Evolutionary conservation across 2,888 invertebrate genomes (phyloP).

Genomic region (Pyrocoelia pectoralis): DNA sequence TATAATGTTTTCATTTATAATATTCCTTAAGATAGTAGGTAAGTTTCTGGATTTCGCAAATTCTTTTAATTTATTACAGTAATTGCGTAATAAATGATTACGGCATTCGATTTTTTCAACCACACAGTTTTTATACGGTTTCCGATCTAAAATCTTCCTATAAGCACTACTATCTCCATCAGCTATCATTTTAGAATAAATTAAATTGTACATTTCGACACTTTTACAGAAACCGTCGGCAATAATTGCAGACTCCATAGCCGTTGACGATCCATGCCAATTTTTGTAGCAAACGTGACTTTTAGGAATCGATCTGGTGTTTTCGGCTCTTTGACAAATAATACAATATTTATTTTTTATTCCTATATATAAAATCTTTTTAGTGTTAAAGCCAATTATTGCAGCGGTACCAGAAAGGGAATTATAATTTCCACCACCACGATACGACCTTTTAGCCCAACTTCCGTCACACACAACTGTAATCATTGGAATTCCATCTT

Average conservation of each 20-base stretch:
- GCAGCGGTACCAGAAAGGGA: background rate
- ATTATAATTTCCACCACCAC: conserved; percentile 1
- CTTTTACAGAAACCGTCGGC: conserved; percentile 23
- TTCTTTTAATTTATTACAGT: conserved; percentile 11
- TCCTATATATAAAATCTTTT: background rate
- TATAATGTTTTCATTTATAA: background rate
- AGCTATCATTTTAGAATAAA: conserved; percentile 1
- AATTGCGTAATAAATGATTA: conserved; percentile 5
- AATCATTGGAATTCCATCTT: background rate
- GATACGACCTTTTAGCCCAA: background rate
- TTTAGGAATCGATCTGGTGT: background rate
- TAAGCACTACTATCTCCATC: conserved; percentile 6
- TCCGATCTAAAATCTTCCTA: background rate
- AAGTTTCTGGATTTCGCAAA: background rate
- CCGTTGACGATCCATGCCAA: conserved; percentile 9
- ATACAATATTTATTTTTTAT: conserved; percentile 2
- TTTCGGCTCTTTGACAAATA: background rate
- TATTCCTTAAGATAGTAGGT: background rate
- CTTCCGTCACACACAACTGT: background rate
- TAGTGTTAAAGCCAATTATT: background rate
- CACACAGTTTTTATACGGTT: no score
- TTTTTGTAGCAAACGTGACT: background rate
- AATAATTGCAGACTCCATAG: conserved; percentile 30
- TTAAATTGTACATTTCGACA: background rate
- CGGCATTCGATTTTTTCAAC: background rate